Conservation (phyloP, 2,797 vertebrate genomes). For the Artibeus lituratus region DNA sequence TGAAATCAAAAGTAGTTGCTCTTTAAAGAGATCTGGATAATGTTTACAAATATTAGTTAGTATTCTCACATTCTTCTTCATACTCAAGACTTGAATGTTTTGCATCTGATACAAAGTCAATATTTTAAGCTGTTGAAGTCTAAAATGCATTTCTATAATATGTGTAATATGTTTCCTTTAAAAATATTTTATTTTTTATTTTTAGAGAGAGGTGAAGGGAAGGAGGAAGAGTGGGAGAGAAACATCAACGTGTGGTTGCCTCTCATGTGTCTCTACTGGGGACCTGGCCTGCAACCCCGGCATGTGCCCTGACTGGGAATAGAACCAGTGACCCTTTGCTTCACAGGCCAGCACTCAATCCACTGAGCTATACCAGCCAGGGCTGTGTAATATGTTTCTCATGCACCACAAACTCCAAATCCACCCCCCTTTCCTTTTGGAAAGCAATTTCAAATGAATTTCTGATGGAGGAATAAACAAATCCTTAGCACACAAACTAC, state of each 20-base stretch:
- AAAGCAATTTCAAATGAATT: slow-evolving; percentile 42
- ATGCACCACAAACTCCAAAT: neutral
- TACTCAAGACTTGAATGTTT: neutral
- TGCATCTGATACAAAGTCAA: neutral
- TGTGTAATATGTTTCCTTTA: neutral
- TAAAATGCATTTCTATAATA: neutral
- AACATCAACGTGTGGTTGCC: too few species aligned
- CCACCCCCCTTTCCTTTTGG: neutral
- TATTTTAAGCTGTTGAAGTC: neutral
- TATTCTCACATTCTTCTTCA: neutral
- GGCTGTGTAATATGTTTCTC: neutral
- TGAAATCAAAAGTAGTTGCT: neutral
- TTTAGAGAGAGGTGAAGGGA: too few species aligned
- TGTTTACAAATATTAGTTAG: neutral
- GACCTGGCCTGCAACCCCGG: too few species aligned
- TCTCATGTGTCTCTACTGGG: too few species aligned
- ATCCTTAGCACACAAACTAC: neutral
- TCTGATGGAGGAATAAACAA: slow-evolving; percentile 24
- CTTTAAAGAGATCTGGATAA: neutral
- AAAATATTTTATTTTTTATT: too few species aligned
- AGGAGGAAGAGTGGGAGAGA: too few species aligned
- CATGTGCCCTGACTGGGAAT: too few species aligned
- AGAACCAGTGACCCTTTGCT: too few species aligned
- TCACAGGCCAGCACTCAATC: too few species aligned
- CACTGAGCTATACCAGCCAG: too few species aligned